Conservation (phyloP, 2,797 vertebrate species). For the Phalloptychus januarius region DNA sequence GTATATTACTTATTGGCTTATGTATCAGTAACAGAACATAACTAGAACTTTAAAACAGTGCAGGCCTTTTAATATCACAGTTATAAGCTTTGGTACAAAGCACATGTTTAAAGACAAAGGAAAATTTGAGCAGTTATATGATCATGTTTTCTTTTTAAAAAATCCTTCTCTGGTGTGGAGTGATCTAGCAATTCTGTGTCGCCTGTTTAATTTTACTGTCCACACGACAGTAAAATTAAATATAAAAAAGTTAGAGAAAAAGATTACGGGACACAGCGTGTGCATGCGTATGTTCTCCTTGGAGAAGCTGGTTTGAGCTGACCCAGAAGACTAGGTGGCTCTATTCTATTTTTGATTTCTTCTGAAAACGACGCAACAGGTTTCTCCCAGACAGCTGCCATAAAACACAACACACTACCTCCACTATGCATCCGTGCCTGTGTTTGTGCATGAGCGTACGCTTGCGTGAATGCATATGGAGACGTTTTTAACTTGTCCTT, state of each 20-base stretch:
- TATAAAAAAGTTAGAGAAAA: constrained; percentile 24
- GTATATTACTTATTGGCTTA: neutral
- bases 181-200: constrained; percentile 17
- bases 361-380: constrained; percentile 70
- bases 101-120: neutral
- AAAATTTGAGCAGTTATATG: neutral
- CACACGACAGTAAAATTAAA: constrained; percentile 27
- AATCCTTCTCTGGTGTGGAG: constrained; percentile 12
- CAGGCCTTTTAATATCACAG: neutral
- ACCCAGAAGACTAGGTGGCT: constrained; percentile 55
- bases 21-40: neutral
- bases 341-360: constrained; percentile 74
- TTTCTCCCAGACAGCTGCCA: constrained; percentile 73
- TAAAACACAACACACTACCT: constrained; percentile 61
- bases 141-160: constrained; percentile 38
- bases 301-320: constrained; percentile 51
- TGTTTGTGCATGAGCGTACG: constrained; percentile 1
- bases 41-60: neutral
- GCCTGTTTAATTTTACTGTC: constrained; percentile 38
- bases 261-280: constrained; percentile 9
- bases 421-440: constrained; percentile 37
- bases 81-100: neutral
- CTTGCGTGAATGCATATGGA: neutral
- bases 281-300: constrained; percentile 1
- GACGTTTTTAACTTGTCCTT: constrained; percentile 78